Conservation (phyloP, 2,888 invertebrate genomes). For the Hyposoter didymator region DNA sequence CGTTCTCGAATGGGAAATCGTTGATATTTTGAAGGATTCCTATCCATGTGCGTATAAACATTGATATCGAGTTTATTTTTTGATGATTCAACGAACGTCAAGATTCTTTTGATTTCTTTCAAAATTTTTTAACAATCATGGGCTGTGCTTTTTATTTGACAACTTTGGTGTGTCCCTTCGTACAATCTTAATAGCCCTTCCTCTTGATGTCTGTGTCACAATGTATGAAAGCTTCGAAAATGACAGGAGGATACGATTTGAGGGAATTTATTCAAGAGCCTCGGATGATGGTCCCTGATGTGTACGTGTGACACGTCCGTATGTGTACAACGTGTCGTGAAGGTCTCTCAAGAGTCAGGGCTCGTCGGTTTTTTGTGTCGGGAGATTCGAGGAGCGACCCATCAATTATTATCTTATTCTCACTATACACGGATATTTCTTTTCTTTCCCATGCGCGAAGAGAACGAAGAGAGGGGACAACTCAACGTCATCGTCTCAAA, state of each 20-base stretch:
- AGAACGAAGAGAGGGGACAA: neutral
- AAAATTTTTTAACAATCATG: neutral
- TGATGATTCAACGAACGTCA: neutral
- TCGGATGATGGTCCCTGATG: constrained; percentile 6
- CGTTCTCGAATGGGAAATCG: neutral
- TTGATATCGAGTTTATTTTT: neutral
- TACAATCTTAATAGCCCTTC: constrained; percentile 18
- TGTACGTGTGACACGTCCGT: neutral
- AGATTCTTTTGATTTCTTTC: neutral
- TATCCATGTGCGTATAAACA: neutral
- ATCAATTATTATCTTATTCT: constrained; percentile 62
- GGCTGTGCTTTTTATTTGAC: constrained; percentile 25
- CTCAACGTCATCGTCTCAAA: constrained; percentile 51
- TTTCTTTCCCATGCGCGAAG: constrained; percentile 40
- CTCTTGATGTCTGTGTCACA: constrained; percentile 32
- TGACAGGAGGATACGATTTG: constrained; percentile 57
- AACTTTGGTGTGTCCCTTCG: constrained; percentile 1
- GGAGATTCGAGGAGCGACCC: constrained; percentile 59
- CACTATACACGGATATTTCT: constrained; percentile 48
- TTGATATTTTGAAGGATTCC: neutral
- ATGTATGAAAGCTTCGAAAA: constrained; percentile 46
- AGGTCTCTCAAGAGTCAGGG: constrained; percentile 51
- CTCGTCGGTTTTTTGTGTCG: constrained; percentile 20
- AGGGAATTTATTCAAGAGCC: constrained; percentile 58
- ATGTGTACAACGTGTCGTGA: constrained; percentile 38